A percentile compares a stretch with the other conserved stretches of the same genome.
Conservation (phyloP, 2,888 invertebrate species). For the Xanthorhoe designata region DNA sequence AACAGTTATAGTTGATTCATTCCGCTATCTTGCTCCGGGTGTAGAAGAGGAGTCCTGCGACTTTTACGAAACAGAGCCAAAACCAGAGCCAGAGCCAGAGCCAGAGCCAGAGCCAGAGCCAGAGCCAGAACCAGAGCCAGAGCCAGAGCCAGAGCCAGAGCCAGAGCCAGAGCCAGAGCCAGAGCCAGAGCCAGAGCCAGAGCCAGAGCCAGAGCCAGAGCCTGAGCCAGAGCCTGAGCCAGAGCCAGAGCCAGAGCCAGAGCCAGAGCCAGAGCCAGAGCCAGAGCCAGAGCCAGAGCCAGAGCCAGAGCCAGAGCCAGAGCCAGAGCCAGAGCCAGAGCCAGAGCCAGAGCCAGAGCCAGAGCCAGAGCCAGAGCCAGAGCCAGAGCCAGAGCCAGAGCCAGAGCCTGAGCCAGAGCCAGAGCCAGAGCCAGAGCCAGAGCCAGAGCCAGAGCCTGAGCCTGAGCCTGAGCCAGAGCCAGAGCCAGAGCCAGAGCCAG, state of each 20-base stretch:
- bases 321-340: constrained; percentile 2
- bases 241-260: background rate
- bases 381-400: background rate
- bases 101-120: background rate
- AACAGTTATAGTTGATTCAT: constrained; percentile 59
- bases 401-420: background rate
- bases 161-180: background rate
- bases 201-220: background rate
- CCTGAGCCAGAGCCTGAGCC: background rate
- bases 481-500: too few relatives aligned
- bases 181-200: background rate
- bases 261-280: constrained; percentile 11
- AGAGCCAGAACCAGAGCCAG: background rate
- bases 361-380: background rate
- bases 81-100: constrained; percentile 2
- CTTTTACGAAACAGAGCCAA: constrained; percentile 46
- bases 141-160: background rate
- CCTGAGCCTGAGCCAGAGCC: too few relatives aligned
- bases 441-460: background rate
- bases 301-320: background rate
- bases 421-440: background rate
- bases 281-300: background rate
- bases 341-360: background rate
- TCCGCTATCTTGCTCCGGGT: constrained; percentile 58
- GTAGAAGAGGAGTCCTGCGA: constrained; percentile 51